Evolutionary conservation across 2,797 vertebrate genomes (phyloP), one percentile per base, ranked within the genome.

Genomic region (Buphagus erythrorhynchus): DNA sequence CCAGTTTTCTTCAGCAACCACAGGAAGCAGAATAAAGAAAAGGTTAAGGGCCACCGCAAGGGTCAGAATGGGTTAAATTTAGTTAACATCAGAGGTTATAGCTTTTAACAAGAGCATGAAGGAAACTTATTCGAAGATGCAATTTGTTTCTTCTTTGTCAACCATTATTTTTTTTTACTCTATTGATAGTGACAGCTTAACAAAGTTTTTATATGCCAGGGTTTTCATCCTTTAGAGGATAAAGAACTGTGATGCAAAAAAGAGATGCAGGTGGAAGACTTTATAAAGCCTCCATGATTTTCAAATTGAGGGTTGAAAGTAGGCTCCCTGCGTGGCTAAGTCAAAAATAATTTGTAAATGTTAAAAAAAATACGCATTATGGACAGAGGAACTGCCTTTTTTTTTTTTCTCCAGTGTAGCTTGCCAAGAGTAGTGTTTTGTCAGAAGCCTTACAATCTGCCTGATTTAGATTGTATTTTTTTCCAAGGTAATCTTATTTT

Each of bases 71-170:
- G 97, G 97, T 98, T 98, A 98, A 98, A 97, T 98, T 98, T 97
- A 97, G 98, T 98, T 98, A 98, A 98, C 98, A 96, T 98, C 97
- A 97, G 98, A 98, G 97, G 98, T 98, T 98, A 97, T 98, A 98
- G 98, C 98, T 98, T 98, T 98, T 98, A 98, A 98, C 98, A 98
- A 98, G 97, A 97, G 95, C 97, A 96, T 97, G 97, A 98, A 96
- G 97, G 97, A 98, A 98, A 97, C 97, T 97, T 97, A 97, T 91
- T 98, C 28, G 96, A 98, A 98, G 96, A 97, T 95, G 97, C 97
- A 98, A 97, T 98, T 98, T 98, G 98, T 98, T 98, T 98, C 98
- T 97, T 98, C 97, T 98, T 98, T 98, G 97, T 98, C 96, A 82
- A 54, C 97, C 77, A 93, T 98, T 97, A 95, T 98, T 98, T 95